phyloP scores from a whole-genome alignment of 2,888 invertebrate species.

The Pyrrhosoma nymphula region DNA sequence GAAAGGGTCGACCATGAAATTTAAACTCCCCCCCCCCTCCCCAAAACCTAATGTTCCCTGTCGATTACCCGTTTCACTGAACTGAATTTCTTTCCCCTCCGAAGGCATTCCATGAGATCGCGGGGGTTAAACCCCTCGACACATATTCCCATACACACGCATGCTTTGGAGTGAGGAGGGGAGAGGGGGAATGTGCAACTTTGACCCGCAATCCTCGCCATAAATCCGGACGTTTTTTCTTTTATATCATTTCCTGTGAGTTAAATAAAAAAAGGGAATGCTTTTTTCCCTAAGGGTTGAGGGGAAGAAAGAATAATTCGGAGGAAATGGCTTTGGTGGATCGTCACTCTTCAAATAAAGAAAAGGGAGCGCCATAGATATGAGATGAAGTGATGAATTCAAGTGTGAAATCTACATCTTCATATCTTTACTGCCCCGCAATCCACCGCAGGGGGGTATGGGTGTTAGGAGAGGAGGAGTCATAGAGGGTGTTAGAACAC shows the following conservation, averaged over 20 bases:
- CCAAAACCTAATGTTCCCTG: background rate
- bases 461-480: too few relatives aligned
- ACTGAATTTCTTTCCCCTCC: background rate
- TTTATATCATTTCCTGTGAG: background rate
- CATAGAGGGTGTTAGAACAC: too few relatives aligned
- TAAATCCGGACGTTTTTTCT: constrained; percentile 20
- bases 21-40: background rate
- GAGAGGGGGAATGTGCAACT: background rate
- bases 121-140: background rate
- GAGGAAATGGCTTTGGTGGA: background rate
- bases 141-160: background rate
- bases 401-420: too few relatives aligned
- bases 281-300: background rate
- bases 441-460: too few relatives aligned
- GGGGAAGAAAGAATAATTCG: background rate
- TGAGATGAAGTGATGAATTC: too few relatives aligned
- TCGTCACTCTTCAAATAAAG: background rate
- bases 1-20: background rate
- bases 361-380: too few relatives aligned
- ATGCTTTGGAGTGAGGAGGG: background rate
- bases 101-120: background rate
- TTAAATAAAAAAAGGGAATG: background rate
- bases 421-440: too few relatives aligned
- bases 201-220: constrained; percentile 5
- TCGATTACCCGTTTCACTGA: constrained; percentile 8